A percentile compares a stretch with the other conserved stretches of the same genome.
Conservation (phyloP, 2,113 vertebrate species). For the Triplophysa tibetana region DNA sequence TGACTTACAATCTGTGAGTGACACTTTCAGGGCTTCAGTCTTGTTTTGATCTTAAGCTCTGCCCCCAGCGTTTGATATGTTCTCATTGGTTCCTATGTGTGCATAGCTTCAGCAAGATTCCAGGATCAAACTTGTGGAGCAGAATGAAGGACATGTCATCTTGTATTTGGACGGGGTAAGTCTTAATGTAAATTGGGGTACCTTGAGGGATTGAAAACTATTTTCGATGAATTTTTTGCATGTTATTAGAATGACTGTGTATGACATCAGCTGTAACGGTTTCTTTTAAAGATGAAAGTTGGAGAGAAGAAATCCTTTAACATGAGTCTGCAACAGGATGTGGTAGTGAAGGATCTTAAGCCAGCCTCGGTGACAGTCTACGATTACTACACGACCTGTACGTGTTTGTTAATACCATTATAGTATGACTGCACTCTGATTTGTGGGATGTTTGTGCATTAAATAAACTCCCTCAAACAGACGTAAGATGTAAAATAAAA, state of each 20-base stretch:
- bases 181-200: neutral
- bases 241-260: neutral
- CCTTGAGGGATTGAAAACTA: neutral
- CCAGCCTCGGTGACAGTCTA: slow-evolving; percentile 81
- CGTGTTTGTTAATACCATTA: slow-evolving; percentile 34
- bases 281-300: slow-evolving; percentile 63
- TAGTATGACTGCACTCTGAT: no score
- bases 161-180: slow-evolving; percentile 75
- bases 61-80: neutral
- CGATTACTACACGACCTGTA: slow-evolving; percentile 86
- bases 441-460: no score
- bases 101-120: slow-evolving; percentile 58
- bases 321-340: slow-evolving; percentile 70
- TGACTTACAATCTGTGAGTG: slow-evolving; percentile 67
- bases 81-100: neutral
- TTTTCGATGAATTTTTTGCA: neutral
- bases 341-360: slow-evolving; percentile 76
- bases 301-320: slow-evolving; percentile 31
- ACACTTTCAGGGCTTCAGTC: slow-evolving; percentile 22
- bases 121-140: slow-evolving; percentile 70
- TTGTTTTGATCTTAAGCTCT: slow-evolving; percentile 16
- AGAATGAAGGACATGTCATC: slow-evolving; percentile 64
- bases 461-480: neutral
- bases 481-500: no score
- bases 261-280: neutral